Evolutionary conservation across 2,113 vertebrate species (phyloP), one percentile per base, ranked within the genome.

Genomic region (Lepidothrix coronata): DNA sequence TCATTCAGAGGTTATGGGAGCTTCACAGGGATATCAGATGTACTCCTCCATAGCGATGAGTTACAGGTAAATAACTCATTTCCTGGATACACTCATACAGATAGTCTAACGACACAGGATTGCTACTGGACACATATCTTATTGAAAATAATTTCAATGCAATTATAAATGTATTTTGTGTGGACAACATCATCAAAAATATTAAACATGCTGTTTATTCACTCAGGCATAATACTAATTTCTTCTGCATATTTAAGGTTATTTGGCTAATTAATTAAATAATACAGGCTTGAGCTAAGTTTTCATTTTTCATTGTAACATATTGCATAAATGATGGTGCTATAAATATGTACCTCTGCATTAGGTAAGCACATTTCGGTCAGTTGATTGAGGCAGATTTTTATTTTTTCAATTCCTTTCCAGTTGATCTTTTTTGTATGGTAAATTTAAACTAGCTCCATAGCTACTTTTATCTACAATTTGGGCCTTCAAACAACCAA

Each of bases 41-140:
- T 88, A 88, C 88, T 94, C 86, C 94, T 96, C 84, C 73, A 87
- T 9, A 4, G 89, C 87, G 90, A 80, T 90, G 96, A 97, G 89
- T 97, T 97, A 96, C 88, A 96, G 24, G 97, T 97, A 96, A 98
- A 95, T 97, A 98, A 97, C 93, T 98, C 48, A 97, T 97, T 97
- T 96, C 92, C 88, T 96, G 95, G 86, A 93, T 80, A 86, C 44
- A 74, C 88, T 95, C 92, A 9, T 94, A 94, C 96, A 96, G 96
- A 96, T 97, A 97, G 70, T 97, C 94, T 97, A 96, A 98, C 93
- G 95, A 96, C 92, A 70, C 17, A 96, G 91, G 96, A 97, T 97
- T 98, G 97, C 95, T 97, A 84, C 96, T 95, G 95, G 97, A 98
- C 90, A 95, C 58, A 95, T 84, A 95, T 77, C 74, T 92, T 95